Evolutionary conservation across 2,797 vertebrate genomes (phyloP), one percentile per base, ranked within the genome.

Genomic region (Phoxinus dragarum): DNA sequence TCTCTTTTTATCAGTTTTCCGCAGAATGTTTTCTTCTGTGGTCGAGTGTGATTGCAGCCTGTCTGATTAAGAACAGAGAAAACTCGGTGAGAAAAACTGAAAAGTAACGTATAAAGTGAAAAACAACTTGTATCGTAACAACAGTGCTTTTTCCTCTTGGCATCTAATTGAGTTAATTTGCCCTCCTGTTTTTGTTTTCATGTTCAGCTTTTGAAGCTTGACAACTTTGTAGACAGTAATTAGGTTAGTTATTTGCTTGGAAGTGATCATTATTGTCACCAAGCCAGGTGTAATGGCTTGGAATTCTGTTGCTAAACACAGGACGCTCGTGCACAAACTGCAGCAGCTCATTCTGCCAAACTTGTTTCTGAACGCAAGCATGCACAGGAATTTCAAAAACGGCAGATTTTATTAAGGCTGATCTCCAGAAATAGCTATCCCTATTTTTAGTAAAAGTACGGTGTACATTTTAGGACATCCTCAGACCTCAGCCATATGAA

Each of bases 231-330:
- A 67, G 73, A 88, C 44, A 68, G 74, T 79, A 86, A 88, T 88
- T 76, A 81, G 74, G 64, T 71, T 87, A 73, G 85, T 90, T 91
- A 83, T 87, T 87, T 81, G 83, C 88, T 56, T 73, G 86, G 75
- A 56, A 81, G 85, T 88, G 80, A 82, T 90, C 69, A 85, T 82
- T 84, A 84, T 56, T 87, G 81, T 88, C 77, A 85, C 74, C 44
- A 84, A 85, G 79, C 49, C 68, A 85, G 74, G n/a, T 84, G 74
- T 67, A 85, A 88, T 47, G 68, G 66, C 88, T 85, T 71, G 69
- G 79, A 68, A 82, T 69, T 64, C 69, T 75, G 69, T 79, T 81
- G 78, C 74, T 85, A 69, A 81, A 84, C 72, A 78, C 71, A 85
- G 67, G 66, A 80, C 56, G 38, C 19, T 38, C 80, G 44, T 38